Conservation (phyloP, 2,888 invertebrate genomes). For the Anaspis maculata region DNA sequence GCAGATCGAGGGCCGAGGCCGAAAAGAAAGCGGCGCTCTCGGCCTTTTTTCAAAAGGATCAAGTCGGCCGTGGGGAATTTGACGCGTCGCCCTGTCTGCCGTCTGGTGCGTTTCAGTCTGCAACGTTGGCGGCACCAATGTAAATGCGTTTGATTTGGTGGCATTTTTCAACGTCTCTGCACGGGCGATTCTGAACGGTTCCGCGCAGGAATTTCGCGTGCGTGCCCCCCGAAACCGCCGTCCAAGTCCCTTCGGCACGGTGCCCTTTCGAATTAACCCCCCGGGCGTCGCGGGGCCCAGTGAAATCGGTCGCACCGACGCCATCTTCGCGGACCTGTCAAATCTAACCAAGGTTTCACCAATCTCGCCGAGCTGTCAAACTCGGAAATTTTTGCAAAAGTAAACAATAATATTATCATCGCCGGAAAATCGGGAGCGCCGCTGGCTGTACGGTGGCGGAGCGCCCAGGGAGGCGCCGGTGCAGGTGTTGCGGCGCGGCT, state of each 20-base stretch:
- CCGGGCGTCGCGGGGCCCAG: not conserved
- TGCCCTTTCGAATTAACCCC: no score
- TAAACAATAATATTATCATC: constrained; percentile 34
- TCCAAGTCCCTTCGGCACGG: no score
- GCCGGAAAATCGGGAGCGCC: not conserved
- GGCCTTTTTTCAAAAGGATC: no score
- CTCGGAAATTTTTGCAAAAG: constrained; percentile 25
- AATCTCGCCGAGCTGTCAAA: no score
- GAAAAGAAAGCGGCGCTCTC: no score
- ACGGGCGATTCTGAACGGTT: constrained; percentile 2
- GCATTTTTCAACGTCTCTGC: constrained; percentile 24
- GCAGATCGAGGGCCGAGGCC: no score
- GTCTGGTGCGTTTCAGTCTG: constrained; percentile 3
- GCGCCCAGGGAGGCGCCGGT: no score
- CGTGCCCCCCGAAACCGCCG: not conserved
- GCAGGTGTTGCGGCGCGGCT: no score
- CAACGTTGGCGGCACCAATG: constrained; percentile 16
- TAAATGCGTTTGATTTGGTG: constrained; percentile 34
- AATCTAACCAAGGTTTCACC: constrained; percentile 28
- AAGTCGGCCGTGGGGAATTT: no score
- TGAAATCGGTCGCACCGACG: constrained; percentile 18
- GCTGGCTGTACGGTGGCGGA: constrained; percentile 1
- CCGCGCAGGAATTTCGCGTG: not conserved
- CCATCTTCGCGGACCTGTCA: constrained; percentile 36
- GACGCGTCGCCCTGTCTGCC: no score